Evolutionary conservation across 2,113 vertebrate genomes (phyloP), one percentile per base, ranked within the genome.

Genomic region (Psettodes erumei): DNA sequence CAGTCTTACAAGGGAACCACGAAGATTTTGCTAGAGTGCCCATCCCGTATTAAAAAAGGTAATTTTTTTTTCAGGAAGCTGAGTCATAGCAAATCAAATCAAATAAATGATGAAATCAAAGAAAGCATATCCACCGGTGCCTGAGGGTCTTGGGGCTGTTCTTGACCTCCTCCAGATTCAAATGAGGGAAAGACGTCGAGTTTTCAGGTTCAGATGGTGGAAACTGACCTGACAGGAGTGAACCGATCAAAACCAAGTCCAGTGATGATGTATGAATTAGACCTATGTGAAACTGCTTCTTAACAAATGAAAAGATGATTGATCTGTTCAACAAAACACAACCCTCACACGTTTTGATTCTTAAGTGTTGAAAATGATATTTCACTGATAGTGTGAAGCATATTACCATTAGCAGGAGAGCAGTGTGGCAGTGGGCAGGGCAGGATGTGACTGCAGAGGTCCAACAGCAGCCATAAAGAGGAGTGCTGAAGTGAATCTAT

Each of bases 401-500:
- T 23, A 6, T 12, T 4, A 35, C 28, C 3, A 27, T 51, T 53
- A 32, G 28, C 8, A 4, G 47, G 19, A 2, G 3, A 48, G 28
- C n/a, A 27, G 30, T 38, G 30, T 32, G 59, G 16, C 21, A 6
- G 9, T 67, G 3, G 37, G 23, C 25, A 58, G 25, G 32, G 51
- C 47, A 37, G 19, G 54, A 25, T 61, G 16, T 68, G 21, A 54
- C 63, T 66, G 81, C 54, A 89, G 82, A 71, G 32, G 82, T 51
- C n/a, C 69, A 82, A 45, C 25, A 40, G 48, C 38, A 19, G 65
- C 27, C 74, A 79, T 92, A 90, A 84, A 87, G 85, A 84, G 84
- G 77, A 71, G 67, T 32, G 83, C 87, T 85, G 86, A 84, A 72
- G 69, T 80, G 81, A 75, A 86, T 88, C 82, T 88, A 86, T 94